phyloP scores from a whole-genome alignment of 2,888 invertebrate genomes.

The Meiosimyza decipiens region DNA sequence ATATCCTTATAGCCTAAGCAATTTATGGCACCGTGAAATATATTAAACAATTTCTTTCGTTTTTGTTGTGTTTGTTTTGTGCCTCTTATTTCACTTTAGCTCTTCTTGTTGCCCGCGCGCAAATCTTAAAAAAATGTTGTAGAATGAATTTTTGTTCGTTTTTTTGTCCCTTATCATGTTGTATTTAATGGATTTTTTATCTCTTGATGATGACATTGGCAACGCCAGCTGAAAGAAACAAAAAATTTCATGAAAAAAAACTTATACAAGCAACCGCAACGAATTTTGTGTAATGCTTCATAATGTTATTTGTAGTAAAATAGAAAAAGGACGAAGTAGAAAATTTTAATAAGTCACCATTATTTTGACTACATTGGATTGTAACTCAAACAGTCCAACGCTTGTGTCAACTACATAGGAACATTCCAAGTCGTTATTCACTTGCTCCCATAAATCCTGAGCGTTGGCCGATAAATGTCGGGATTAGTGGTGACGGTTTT shows the following conservation, averaged over 20 bases:
- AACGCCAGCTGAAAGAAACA: conserved; percentile 32
- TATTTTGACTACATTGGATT: no score
- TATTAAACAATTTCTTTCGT: conserved; percentile 52
- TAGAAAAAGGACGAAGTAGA: no score
- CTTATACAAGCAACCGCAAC: conserved; percentile 40
- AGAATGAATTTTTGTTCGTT: conserved; percentile 4
- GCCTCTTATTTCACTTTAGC: neutral
- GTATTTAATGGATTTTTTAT: conserved; percentile 62
- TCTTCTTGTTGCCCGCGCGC: neutral
- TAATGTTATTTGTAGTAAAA: neutral
- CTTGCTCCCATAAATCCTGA: no score
- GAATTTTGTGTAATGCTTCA: neutral
- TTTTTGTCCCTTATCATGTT: conserved; percentile 50
- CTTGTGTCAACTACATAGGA: no score
- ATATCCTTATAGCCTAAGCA: conserved; percentile 59
- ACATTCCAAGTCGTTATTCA: no score
- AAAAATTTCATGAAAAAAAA: neutral
- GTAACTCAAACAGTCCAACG: no score
- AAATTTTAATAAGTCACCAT: no score
- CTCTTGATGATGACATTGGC: conserved; percentile 48
- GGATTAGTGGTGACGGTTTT: no score
- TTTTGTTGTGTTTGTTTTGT: conserved; percentile 40
- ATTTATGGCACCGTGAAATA: conserved; percentile 59
- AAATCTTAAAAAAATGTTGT: conserved; percentile 16
- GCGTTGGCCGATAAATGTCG: no score